Evolutionary conservation across 2,113 vertebrate genomes (phyloP).

Genomic region (Pangasianodon gigas): DNA sequence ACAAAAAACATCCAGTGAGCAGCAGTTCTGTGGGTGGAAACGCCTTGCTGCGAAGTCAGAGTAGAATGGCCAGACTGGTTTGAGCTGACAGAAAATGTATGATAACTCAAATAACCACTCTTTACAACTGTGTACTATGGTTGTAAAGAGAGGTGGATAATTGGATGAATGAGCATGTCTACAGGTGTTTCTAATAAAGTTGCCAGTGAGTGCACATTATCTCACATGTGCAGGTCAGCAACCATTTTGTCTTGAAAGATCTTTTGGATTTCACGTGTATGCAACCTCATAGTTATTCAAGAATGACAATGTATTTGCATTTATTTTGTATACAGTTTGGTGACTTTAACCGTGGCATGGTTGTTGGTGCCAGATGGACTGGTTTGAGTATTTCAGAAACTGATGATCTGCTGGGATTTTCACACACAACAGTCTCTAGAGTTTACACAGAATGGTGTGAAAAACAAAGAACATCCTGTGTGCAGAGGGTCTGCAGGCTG

Average conservation of each 20-base stretch:
- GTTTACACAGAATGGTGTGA: too few relatives aligned
- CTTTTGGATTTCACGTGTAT: background rate
- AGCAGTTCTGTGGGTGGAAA: background rate
- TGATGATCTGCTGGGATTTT: too few relatives aligned
- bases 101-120: background rate
- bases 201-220: background rate
- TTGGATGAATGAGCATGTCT: background rate
- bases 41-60: background rate
- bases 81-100: background rate
- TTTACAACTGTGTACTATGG: background rate
- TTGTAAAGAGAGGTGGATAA: background rate
- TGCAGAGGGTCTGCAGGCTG: too few relatives aligned
- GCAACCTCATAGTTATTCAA: background rate
- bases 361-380: too few relatives aligned
- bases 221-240: background rate
- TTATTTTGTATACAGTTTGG: background rate
- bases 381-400: too few relatives aligned
- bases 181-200: background rate
- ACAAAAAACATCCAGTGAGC: background rate
- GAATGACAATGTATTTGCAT: background rate
- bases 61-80: background rate
- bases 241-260: background rate
- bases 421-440: too few relatives aligned
- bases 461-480: too few relatives aligned
- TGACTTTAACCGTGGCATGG: too few relatives aligned